Evolutionary conservation across 2,888 invertebrate genomes (phyloP).

Genomic region (Cerastis rubricosa): DNA sequence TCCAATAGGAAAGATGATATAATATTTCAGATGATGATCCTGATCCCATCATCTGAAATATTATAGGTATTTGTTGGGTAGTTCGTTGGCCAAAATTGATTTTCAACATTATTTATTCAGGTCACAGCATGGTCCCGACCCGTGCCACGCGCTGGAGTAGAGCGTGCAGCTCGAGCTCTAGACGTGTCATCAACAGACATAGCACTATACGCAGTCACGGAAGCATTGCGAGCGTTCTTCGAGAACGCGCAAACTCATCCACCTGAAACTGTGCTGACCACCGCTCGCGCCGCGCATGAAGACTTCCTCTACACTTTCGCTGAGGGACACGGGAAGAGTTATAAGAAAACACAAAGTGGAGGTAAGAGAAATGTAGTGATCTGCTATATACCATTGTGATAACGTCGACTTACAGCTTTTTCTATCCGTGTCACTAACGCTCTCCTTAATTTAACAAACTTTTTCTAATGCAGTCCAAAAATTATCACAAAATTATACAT

Average conservation of each 20-base stretch:
- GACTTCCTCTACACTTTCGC: slow-evolving; percentile 89
- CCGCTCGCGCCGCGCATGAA: slow-evolving; percentile 91
- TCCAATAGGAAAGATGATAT: too few relatives aligned
- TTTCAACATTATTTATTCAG: slow-evolving; percentile 63
- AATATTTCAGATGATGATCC: too few relatives aligned
- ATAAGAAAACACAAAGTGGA: slow-evolving; percentile 90
- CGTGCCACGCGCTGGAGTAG: slow-evolving; percentile 90
- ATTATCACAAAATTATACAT: too few relatives aligned
- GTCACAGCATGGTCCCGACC: slow-evolving; percentile 94
- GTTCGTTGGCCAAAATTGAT: neutral
- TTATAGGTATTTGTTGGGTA: neutral
- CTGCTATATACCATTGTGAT: too few relatives aligned
- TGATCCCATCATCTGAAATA: too few relatives aligned
- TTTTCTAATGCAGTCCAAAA: too few relatives aligned
- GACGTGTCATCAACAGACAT: slow-evolving; percentile 92
- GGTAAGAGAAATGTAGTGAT: too few relatives aligned
- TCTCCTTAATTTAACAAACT: too few relatives aligned
- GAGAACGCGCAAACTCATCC: slow-evolving; percentile 86
- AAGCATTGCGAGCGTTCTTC: slow-evolving; percentile 92
- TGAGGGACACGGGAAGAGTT: slow-evolving; percentile 85
- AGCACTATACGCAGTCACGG: slow-evolving; percentile 91
- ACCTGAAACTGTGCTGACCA: slow-evolving; percentile 92
- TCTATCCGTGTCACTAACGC: too few relatives aligned
- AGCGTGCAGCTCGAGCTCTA: slow-evolving; percentile 90
- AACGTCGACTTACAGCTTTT: too few relatives aligned